phyloP scores from a whole-genome alignment of 2,888 invertebrate species.

The Trichopoda pennipes region DNA sequence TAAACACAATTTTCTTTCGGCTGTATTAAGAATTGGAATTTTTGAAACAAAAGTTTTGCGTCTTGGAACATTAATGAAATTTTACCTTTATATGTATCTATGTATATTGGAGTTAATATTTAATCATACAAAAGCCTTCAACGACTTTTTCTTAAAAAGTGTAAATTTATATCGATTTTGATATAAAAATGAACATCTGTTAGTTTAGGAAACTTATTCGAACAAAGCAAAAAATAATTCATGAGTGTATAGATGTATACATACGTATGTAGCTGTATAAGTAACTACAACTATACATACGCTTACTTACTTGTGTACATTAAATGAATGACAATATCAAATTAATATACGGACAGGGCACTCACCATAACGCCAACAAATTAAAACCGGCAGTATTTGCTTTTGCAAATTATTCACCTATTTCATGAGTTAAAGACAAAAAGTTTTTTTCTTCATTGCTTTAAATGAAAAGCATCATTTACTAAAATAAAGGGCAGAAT shows the following conservation, averaged over 20 bases:
- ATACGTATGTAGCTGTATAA: not conserved
- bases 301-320: not conserved
- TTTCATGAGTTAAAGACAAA: no score
- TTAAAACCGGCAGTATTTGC: no score
- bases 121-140: not conserved
- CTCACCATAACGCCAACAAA: not conserved
- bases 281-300: not conserved
- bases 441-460: no score
- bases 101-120: no score
- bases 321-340: not conserved
- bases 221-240: constrained; percentile 21
- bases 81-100: no score
- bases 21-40: no score
- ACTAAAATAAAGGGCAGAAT: no score
- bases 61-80: no score
- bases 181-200: constrained; percentile 41
- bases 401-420: no score
- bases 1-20: no score
- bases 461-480: no score
- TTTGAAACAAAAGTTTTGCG: no score
- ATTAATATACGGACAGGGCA: not conserved
- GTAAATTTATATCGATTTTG: constrained; percentile 33
- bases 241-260: not conserved
- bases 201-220: constrained; percentile 11
- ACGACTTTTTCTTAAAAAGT: not conserved